Evolutionary conservation across 2,797 vertebrate genomes (phyloP).

Genomic region (Cygnus olor): DNA sequence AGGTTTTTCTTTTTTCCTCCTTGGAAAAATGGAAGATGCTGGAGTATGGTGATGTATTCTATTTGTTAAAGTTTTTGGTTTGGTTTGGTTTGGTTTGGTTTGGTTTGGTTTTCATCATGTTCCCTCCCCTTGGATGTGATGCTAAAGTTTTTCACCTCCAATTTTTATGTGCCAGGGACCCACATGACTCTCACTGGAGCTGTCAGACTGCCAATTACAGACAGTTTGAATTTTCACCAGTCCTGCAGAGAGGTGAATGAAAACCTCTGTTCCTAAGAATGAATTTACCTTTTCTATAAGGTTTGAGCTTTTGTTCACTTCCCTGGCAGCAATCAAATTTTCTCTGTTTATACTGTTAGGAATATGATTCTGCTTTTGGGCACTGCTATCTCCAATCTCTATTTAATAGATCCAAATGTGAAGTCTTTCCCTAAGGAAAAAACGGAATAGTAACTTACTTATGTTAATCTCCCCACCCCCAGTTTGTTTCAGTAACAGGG

Average conservation of each 20-base stretch:
- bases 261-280: background rate
- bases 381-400: background rate
- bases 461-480: background rate
- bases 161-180: background rate
- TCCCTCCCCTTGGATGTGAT: fast-evolving
- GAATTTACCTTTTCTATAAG: background rate
- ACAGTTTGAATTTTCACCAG: background rate
- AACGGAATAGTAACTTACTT: background rate
- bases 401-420: background rate
- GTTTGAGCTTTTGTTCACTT: background rate
- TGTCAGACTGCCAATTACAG: background rate
- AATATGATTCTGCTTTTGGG: background rate
- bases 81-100: background rate
- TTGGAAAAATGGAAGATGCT: background rate
- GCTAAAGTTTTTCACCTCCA: background rate
- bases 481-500: background rate
- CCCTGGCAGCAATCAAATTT: background rate
- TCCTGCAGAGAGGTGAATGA: background rate
- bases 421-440: background rate
- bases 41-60: fast-evolving
- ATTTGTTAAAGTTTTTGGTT: background rate
- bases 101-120: background rate
- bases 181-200: background rate
- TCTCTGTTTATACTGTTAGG: background rate
- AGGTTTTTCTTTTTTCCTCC: background rate